Percentiles rank a stretch among this genome's conserved stretches.
These are phyloP conservation scores for Calcarius lapponicus DNA, from an alignment of 2,797 vertebrate genomes.

Conservation along the genomic window DNA sequence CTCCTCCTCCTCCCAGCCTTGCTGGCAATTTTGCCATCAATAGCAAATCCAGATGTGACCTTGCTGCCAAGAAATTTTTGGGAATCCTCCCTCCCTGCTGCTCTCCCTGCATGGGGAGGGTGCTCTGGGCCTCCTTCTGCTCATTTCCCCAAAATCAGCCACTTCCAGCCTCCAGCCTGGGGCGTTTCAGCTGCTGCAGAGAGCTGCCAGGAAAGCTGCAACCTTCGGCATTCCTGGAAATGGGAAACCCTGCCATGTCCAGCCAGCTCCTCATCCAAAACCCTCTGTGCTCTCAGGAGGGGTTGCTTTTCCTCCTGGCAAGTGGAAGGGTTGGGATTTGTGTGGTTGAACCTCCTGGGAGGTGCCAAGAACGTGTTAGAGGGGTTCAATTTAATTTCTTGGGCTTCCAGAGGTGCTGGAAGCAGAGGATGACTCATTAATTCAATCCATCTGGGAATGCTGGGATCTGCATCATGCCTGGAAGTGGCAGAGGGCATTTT, in stretches of 20 bases:
- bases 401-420: background rate
- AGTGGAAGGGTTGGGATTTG: background rate
- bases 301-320: background rate
- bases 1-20: background rate
- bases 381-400: background rate
- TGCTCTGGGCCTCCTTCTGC: background rate
- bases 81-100: background rate
- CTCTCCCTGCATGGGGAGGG: background rate
- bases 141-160: background rate
- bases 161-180: background rate
- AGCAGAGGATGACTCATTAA: background rate
- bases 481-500: background rate
- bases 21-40: background rate
- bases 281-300: fast-evolving
- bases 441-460: background rate
- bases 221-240: background rate
- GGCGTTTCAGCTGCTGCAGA: background rate
- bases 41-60: background rate
- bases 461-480: background rate
- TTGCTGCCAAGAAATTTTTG: background rate
- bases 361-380: background rate
- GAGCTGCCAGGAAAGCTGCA: background rate
- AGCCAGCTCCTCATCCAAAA: background rate
- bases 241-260: background rate
- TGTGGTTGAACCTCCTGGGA: background rate